Base-by-base conservation (phyloP, 2,113 vertebrate species). In the Capreolus pygargus region DNA sequence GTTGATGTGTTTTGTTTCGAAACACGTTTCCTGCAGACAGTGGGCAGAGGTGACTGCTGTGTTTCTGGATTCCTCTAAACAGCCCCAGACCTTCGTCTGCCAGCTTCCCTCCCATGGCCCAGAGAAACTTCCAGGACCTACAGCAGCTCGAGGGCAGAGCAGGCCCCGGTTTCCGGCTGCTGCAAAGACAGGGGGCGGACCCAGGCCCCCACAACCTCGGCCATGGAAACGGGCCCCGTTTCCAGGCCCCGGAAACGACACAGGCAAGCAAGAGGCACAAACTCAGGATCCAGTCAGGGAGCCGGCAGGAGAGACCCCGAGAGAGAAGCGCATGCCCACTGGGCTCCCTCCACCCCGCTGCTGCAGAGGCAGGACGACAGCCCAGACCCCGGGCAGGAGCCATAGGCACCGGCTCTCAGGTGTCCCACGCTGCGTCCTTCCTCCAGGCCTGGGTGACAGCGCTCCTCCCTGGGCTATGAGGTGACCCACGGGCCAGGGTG, bases 191-290 rank as follows among this genome's bases (percentile, higher is more conserved):
- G 33, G n/a, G 43, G 15, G 45, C 9, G 1, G 7, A 25, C 7
- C 2, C 7, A 11, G 45, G 78, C 47, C 1, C 1, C 33, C 12
- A 12, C 0, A 3, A 7, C 14, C 79, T 28, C 1, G 2, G 39
- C 6, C 30, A 33, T 13, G 19, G 1, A 5, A 36, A n/a, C n/a
- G n/a, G n/a, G n/a, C n/a, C n/a, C n/a, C n/a, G n/a, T n/a, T n/a
- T n/a, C n/a, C n/a, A n/a, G n/a, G n/a, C 27, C 60, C 13, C 4
- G 2, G 36, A 14, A 5, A 16, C 7, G 0, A 0, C 50, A 10
- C 23, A 9, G 1, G 23, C 0, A 9, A 39, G 6, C 19, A 10
- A 84, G 39, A 7, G 0, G 23, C 4, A 0, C 0, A 27, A 30
- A 1, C 33, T 83, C 67, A 19, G 91, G 61, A 47, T 6, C 25